Conservation (phyloP, 2,113 vertebrate species). For the Stegostoma tigrinum region DNA sequence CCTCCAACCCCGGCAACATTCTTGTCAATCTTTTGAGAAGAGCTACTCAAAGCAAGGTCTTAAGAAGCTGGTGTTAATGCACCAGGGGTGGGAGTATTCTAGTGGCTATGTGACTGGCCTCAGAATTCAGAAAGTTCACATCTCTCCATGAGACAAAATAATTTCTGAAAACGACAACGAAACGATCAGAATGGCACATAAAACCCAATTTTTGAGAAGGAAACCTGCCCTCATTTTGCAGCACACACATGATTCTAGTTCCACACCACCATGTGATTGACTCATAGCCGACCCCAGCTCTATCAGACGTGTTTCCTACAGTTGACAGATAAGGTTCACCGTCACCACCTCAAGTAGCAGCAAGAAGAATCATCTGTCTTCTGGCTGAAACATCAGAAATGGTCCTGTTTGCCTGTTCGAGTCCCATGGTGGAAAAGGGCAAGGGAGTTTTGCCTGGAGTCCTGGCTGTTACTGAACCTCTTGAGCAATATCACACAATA, state of each 20-base stretch:
- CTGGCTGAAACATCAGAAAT: not conserved
- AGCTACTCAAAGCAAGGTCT: not conserved
- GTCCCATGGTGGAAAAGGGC: not conserved
- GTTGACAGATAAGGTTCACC: not conserved
- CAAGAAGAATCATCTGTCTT: not conserved
- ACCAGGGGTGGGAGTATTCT: not conserved
- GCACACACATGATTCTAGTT: not conserved
- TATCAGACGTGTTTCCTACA: not conserved
- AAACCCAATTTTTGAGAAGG: not conserved
- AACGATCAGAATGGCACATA: not conserved
- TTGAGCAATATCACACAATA: not conserved
- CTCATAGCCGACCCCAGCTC: not conserved
- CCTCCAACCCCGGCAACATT: no score
- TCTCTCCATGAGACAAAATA: not conserved
- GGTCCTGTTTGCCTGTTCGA: not conserved
- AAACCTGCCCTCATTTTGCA: not conserved
- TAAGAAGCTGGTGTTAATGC: not conserved
- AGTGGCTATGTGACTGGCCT: not conserved
- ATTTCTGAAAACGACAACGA: not conserved
- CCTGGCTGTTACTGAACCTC: not conserved
- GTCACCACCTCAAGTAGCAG: not conserved
- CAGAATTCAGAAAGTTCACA: not conserved
- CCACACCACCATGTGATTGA: not conserved
- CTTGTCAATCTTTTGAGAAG: no score
- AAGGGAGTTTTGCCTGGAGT: not conserved